phyloP scores from a whole-genome alignment of 2,888 invertebrate genomes.

The Euzetes globulus region DNA sequence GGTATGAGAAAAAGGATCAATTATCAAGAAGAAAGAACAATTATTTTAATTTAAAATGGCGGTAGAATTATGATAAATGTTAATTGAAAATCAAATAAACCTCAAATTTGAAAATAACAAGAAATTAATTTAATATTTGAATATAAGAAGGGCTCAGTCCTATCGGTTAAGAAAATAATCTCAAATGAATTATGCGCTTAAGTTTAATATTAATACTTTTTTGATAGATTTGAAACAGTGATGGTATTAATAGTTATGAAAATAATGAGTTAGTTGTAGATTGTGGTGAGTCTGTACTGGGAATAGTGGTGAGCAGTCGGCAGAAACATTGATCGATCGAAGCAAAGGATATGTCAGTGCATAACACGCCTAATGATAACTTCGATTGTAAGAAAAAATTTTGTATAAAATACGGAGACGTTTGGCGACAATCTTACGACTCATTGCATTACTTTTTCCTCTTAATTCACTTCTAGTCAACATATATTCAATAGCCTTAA shows the following conservation, averaged over 20 bases:
- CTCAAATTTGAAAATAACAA: neutral
- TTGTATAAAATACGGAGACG: too few relatives aligned
- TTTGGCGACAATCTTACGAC: too few relatives aligned
- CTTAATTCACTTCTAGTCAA: too few relatives aligned
- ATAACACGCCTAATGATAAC: too few relatives aligned
- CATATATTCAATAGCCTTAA: too few relatives aligned
- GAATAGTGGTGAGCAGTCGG: neutral
- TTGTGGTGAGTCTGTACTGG: neutral
- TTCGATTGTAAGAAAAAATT: too few relatives aligned
- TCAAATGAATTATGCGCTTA: neutral
- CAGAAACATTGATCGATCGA: constrained; percentile 6
- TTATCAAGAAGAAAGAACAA: too few relatives aligned
- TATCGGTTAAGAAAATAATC: neutral
- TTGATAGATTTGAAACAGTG: neutral
- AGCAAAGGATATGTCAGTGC: neutral
- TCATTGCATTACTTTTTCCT: too few relatives aligned
- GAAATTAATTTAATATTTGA: neutral
- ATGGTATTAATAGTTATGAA: neutral
- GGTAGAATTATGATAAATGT: too few relatives aligned
- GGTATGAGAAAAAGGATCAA: too few relatives aligned
- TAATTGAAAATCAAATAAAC: too few relatives aligned
- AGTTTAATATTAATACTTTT: constrained; percentile 17
- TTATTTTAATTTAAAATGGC: too few relatives aligned
- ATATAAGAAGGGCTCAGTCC: neutral
- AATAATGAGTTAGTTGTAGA: constrained; percentile 2